phyloP scores from a whole-genome alignment of 2,888 invertebrate species.

The Ophion obscuratus region DNA sequence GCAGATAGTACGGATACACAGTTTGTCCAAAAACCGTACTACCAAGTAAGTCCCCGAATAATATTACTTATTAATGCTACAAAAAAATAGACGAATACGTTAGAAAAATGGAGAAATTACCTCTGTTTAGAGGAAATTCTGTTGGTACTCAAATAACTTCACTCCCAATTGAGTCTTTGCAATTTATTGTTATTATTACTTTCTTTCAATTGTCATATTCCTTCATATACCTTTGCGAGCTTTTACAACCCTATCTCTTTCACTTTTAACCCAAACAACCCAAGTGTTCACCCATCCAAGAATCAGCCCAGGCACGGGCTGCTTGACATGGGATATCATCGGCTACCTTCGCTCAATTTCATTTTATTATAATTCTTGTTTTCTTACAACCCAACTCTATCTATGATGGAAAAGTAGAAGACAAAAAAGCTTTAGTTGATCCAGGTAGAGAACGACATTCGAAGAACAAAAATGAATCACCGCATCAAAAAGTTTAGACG shows the following conservation, averaged over 20 bases:
- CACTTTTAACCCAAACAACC: background rate
- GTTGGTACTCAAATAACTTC: background rate
- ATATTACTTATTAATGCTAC: background rate
- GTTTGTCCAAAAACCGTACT: slow-evolving; percentile 72
- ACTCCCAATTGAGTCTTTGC: background rate
- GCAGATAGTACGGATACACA: slow-evolving; percentile 84
- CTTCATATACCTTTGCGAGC: too few species aligned
- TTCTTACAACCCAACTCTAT: too few species aligned
- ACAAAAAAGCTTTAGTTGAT: too few species aligned
- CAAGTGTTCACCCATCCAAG: too few species aligned
- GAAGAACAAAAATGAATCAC: too few species aligned
- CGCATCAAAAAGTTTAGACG: background rate
- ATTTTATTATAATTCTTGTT: too few species aligned
- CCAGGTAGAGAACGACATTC: too few species aligned
- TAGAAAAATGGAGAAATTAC: background rate
- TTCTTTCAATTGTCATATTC: too few species aligned
- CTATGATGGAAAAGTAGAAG: too few species aligned
- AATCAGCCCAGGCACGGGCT: too few species aligned
- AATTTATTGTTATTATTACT: background rate
- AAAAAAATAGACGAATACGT: background rate
- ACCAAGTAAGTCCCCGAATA: slow-evolving; percentile 69
- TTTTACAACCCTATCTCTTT: background rate
- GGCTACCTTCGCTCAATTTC: background rate
- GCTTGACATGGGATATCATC: background rate
- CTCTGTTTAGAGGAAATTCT: background rate